Evolutionary conservation across 1,140 invertebrate genomes (phyloP), one percentile per base, ranked within the genome.

Genomic region (Habropoda laboriosa): DNA sequence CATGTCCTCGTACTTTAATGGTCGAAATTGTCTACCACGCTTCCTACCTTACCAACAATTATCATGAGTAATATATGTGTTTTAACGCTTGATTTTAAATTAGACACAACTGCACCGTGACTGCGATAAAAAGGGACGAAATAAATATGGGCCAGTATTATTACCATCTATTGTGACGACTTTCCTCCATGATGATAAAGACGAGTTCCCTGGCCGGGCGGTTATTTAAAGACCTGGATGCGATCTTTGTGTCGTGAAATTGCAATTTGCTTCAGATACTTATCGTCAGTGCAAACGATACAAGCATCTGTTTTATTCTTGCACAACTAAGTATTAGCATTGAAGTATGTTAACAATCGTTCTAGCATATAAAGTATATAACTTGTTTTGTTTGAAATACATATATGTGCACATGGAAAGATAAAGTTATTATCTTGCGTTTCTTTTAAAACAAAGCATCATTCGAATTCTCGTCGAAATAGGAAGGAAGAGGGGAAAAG

Each of bases 151-250:
- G 32, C 45, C 45, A 64, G 16, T 55, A 73, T 66, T 45, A 35
- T n/a, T 64, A 18, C 42, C 32, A 30, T n/a, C n/a, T 42, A 73
- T 73, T 38, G 16, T 57, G 58, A 38, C 16, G 49, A 47, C 30
- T 47, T 64, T 61, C n/a, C 58, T 68, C 40, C 58, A 51, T 30
- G 58, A 27, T 57, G 68, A 45, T 79, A 79, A 72, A 66, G 49
- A 38, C 38, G 40, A 79, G 38, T 63, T 79, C 57, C 47, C 63
- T 79, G 58, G 38, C 49, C 49, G 58, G 58, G 24, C 10, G 47
- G 38, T 49, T 51, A 45, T 53, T 73, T 61, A 63, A 63, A 57
- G 12, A n/a, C 24, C n/a, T n/a, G 27, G 16, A 47, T 45, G 21
- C 21, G 16, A 32, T 55, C 21, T 13, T 57, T 57, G 12, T 35